Base-by-base conservation (phyloP, 2,113 vertebrate genomes). In the Todiramphus chloris region DNA sequence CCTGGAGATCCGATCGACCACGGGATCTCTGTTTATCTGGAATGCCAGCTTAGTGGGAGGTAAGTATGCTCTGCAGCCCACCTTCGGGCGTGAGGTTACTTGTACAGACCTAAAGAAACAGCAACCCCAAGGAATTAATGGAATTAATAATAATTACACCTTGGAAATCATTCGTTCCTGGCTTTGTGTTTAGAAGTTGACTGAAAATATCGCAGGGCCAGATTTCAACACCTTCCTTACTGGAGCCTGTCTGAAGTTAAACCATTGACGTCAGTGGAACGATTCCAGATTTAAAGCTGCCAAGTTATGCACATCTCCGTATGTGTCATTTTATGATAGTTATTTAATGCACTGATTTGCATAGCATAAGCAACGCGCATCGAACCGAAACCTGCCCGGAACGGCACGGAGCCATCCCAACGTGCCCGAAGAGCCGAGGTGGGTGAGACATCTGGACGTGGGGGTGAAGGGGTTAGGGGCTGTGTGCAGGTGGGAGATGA, bases 221-320 rank as follows among this genome's bases (percentile, higher is more conserved):
- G 84, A 94, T 89, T 96, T 96, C 91, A 82, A 76, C 93, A 96
- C 91, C 89, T 91, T 94, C 84, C 19, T 0, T 76, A 69, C 82
- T 87, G 81, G 50, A 95, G 89, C 81, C 21, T 66, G 10, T 94
- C 78, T 83, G 93, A 89, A 96, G 44, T 91, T 89, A 94, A 95
- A 84, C 39, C 80, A 75, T 4, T 96, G 96, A 97, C 94, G 96
- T 97, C 95, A 97, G 84, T 97, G 96, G 94, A 96, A 96, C 0
- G 1, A 60, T 96, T 95, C 94, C 95, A 97, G 95, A 95, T 96
- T 89, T 96, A 88, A 93, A 96, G 82, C 93, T 96, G 95, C 95
- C 95, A 97, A 97, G 84, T 96, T 96, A 96, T 96, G 91, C 91
- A 94, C 91, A 94, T 95, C 87, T 87, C 94, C 5, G 8, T 93